A percentile compares a stretch with the other conserved stretches of the same genome.
Evolutionary conservation across 2,113 vertebrate species (phyloP).

Genomic region (Equus przewalskii): DNA sequence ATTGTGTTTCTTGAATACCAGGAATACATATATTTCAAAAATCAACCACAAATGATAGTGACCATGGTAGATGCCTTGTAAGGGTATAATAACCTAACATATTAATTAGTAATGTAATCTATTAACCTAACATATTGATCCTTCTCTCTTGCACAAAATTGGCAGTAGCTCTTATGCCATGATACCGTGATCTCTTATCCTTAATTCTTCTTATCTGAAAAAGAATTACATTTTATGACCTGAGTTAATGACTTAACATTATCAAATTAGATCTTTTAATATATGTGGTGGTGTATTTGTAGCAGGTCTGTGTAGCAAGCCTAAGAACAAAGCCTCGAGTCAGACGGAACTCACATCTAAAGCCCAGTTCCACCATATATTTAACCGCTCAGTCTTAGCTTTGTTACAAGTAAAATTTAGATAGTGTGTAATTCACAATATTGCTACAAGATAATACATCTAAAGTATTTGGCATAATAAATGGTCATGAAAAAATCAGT

Average conservation of each 20-base stretch:
- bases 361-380: neutral
- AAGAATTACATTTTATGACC: neutral
- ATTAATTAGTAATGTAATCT: too few species aligned
- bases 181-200: neutral
- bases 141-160: neutral
- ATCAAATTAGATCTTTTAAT: neutral
- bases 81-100: neutral
- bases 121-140: neutral
- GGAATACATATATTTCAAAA: neutral
- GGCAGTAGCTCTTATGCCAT: neutral
- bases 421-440: neutral
- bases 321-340: neutral
- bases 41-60: neutral
- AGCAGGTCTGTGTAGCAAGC: accelerated
- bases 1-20: neutral
- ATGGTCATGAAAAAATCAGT: neutral
- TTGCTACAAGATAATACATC: neutral
- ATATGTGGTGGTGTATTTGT: neutral
- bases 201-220: neutral
- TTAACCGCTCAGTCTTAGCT: neutral
- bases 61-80: neutral
- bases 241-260: neutral
- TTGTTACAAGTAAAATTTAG: neutral
- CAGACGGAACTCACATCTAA: neutral
- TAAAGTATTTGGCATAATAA: neutral